Base-by-base conservation (phyloP, 2,888 invertebrate genomes). In the Diploptera punctata region DNA sequence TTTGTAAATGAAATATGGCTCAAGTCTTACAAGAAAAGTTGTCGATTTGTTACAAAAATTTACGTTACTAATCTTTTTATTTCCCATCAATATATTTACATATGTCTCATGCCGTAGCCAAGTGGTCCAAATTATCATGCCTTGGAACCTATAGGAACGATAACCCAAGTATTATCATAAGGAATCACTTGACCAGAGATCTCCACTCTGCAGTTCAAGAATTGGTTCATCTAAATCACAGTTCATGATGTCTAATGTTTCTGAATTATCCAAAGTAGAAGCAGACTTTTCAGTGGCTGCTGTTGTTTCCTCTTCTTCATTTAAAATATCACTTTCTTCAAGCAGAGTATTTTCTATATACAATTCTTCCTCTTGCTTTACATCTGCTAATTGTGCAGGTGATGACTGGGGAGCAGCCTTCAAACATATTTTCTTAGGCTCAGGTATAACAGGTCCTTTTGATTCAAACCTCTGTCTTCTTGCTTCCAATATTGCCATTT, bases 401-500 rank as follows among this genome's bases (percentile, higher is more conserved):
- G 52, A n/a, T n/a, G n/a, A n/a, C n/a, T n/a, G n/a, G n/a, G n/a
- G n/a, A 0, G 19, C 10, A 21, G 24, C 24, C 24, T 82, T 82
- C 47, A 87, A 82, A 49, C 85, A 81, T 65, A 87, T 87, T 74
- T 87, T 85, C 1, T 85, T 86, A 76, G 83, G 83, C 43, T 83
- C 80, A n/a, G 82, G 81, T 75, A 83, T 83, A 33, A 86, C 83
- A 73, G 83, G 84, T 54, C 77, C 78, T 26, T 82, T 83, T 5
- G 82, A 81, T 78, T 87, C 86, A 78, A 87, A 87, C 77, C 87
- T 87, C 52, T 80, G 81, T 72, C 83, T 82, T 24, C 87, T 80
- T 0, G 87, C 87, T 75, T 86, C 87, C 61, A 87, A 78, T 33
- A 87, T 78, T 0, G 86, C 84, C 79, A 87, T 85, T 54, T 79